Evolutionary conservation across 2,888 invertebrate genomes (phyloP).

Genomic region (Elysia crispata): DNA sequence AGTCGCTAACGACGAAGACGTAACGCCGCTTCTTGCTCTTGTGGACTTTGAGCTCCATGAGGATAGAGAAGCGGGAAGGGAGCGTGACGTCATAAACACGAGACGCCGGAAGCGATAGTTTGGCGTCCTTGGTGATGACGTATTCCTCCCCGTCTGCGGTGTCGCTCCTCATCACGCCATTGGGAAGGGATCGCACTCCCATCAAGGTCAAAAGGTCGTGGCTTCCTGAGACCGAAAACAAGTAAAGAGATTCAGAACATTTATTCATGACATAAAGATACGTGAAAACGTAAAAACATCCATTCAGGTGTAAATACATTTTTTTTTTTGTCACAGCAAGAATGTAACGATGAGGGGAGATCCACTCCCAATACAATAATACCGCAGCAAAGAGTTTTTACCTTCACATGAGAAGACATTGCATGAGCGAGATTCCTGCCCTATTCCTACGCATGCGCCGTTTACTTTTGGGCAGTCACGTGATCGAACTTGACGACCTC

Average conservation of each 20-base stretch:
- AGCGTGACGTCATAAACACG: slow-evolving; percentile 61
- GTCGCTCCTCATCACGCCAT: slow-evolving; percentile 60
- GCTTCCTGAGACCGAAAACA: slow-evolving; percentile 52
- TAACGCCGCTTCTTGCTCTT: slow-evolving; percentile 55
- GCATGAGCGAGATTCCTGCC: slow-evolving; percentile 77
- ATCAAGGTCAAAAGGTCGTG: slow-evolving; percentile 62
- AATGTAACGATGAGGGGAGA: too few species aligned
- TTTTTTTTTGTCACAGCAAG: too few species aligned
- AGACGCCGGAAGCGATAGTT: slow-evolving; percentile 64
- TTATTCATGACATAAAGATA: not conserved
- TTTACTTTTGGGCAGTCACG: slow-evolving; percentile 74
- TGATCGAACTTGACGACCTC: slow-evolving; percentile 75
- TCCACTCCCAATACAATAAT: too few species aligned
- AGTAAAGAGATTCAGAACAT: not conserved
- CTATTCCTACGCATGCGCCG: slow-evolving; percentile 77
- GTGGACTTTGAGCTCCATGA: slow-evolving; percentile 53
- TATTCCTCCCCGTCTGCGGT: slow-evolving; percentile 60
- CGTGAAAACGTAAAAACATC: not conserved
- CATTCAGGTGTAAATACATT: not conserved
- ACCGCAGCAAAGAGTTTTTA: slow-evolving; percentile 29
- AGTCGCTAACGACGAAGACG: slow-evolving; percentile 68
- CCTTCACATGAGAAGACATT: slow-evolving; percentile 77
- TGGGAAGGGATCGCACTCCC: slow-evolving; percentile 63
- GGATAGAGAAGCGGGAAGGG: slow-evolving; percentile 66
- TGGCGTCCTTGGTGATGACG: slow-evolving; percentile 61